Conservation (phyloP, 2,797 vertebrate genomes). For the Ataeniobius toweri region DNA sequence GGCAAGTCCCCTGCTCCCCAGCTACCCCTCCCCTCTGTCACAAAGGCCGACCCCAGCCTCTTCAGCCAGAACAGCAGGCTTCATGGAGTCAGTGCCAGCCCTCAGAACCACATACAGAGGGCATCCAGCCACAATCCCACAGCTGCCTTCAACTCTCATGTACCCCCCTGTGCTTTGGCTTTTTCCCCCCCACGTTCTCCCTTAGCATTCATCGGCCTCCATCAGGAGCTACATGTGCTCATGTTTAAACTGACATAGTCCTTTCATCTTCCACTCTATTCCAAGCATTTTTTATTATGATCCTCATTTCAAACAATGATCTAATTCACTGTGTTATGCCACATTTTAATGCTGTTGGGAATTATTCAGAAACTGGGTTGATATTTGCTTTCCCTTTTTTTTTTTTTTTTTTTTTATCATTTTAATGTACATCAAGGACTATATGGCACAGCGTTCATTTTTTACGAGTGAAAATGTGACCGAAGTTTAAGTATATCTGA, state of each 20-base stretch:
- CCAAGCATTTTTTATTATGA: neutral
- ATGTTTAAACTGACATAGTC: neutral
- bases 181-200: slow-evolving; percentile 28
- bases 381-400: slow-evolving; percentile 22
- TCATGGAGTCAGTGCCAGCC: slow-evolving; percentile 61
- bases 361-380: slow-evolving; percentile 27
- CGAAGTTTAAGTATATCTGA: slow-evolving; percentile 26
- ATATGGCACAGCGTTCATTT: slow-evolving; percentile 7
- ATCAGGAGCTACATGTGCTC: slow-evolving; percentile 18
- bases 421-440: slow-evolving; percentile 30
- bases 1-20: slow-evolving; percentile 54
- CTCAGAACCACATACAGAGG: slow-evolving; percentile 65
- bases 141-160: slow-evolving; percentile 66
- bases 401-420: neutral
- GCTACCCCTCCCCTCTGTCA: slow-evolving; percentile 47
- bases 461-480: slow-evolving; percentile 19
- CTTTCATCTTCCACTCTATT: neutral
- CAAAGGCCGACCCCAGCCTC: slow-evolving; percentile 59
- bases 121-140: slow-evolving; percentile 69
- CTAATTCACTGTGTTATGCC: neutral
- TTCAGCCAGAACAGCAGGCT: slow-evolving; percentile 72
- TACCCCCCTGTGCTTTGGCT: slow-evolving; percentile 21
- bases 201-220: slow-evolving; percentile 32
- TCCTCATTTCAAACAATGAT: neutral
- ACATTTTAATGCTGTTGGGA: slow-evolving; percentile 1